Base-by-base conservation (phyloP, 2,113 vertebrate genomes). In the Labeo catla region DNA sequence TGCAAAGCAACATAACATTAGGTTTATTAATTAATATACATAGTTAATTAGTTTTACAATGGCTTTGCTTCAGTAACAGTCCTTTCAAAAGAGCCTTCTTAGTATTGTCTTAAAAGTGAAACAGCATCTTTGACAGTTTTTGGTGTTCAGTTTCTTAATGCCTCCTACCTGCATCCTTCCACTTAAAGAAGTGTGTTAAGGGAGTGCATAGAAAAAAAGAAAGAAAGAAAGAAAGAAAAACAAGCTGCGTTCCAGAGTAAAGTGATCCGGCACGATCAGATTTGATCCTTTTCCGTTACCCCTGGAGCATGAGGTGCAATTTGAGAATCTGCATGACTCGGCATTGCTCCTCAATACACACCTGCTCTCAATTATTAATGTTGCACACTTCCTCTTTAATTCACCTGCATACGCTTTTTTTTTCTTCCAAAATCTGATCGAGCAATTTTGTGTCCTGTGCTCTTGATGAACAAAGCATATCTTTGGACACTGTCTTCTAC, bases 241-340 rank as follows among this genome's bases (percentile, higher is more conserved):
- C 47, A 81, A 49, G 50, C 78, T 72, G 47, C 49, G 50, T 61
- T 39, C 81, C 39, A 63, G 49, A 87, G 89, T 90, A 90, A 90
- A 86, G 43, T 83, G 85, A 90, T 87, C 85, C 34, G 85, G 74
- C 68, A 85, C 50, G 83, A 88, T 88, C 87, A 88, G 89, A 90
- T 90, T 88, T 88, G 89, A 87, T 83, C 87, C 89, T 85, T 88
- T 90, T 85, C 82, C 80, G 76, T 86, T 88, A 82, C 85, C 81
- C 82, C 82, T 73, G 39, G 65, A 86, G 87, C 81, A 36, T 81
- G 81, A 85, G 86, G 76, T 83, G 89, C 86, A 78, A 90, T 81
- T 84, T 85, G 89, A 88, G 89, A 88, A 76, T 88, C 77, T 66
- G 84, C 86, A 28, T 76, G 85, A 84, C 78, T 77, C 83, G 70